A percentile compares a stretch with the other conserved stretches of the same genome.
phyloP scores from a whole-genome alignment of 2,113 vertebrate genomes.

The Trogon surrucura region DNA sequence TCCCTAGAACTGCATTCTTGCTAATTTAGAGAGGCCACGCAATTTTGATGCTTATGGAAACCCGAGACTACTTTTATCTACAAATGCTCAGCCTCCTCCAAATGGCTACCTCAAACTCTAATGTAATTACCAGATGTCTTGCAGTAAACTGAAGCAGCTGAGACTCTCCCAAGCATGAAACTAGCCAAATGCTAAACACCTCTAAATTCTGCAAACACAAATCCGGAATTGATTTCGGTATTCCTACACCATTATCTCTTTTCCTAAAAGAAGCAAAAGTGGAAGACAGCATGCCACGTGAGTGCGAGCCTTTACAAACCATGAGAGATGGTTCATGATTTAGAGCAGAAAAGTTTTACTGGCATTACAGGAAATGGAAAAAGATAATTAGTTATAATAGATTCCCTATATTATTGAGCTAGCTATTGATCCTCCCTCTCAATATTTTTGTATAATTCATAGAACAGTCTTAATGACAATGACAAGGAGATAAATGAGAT shows the following conservation, averaged over 20 bases:
- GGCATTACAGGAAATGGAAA: background rate
- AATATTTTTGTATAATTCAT: background rate
- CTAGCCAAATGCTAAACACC: slow-evolving; percentile 33
- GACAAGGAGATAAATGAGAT: background rate
- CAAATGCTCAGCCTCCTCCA: background rate
- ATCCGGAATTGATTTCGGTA: background rate
- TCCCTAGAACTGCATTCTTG: background rate
- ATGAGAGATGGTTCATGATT: background rate
- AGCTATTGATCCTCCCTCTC: background rate
- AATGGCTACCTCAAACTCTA: background rate
- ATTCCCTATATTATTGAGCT: background rate
- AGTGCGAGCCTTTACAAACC: background rate
- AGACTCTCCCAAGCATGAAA: slow-evolving; percentile 23
- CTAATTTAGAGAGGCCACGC: background rate
- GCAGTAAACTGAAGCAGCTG: slow-evolving; percentile 13
- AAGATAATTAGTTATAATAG: background rate
- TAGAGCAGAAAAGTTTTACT: background rate
- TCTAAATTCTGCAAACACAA: background rate
- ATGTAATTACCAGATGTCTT: background rate
- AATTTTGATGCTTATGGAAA: background rate
- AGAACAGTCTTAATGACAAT: background rate
- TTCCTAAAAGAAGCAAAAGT: background rate
- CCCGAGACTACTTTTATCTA: background rate
- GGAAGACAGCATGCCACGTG: rapidly evolving
- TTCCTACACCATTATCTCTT: background rate